These are phyloP conservation scores for Lycophotia porphyrea DNA, from an alignment of 2,888 invertebrate species.

Conservation along the genomic window DNA sequence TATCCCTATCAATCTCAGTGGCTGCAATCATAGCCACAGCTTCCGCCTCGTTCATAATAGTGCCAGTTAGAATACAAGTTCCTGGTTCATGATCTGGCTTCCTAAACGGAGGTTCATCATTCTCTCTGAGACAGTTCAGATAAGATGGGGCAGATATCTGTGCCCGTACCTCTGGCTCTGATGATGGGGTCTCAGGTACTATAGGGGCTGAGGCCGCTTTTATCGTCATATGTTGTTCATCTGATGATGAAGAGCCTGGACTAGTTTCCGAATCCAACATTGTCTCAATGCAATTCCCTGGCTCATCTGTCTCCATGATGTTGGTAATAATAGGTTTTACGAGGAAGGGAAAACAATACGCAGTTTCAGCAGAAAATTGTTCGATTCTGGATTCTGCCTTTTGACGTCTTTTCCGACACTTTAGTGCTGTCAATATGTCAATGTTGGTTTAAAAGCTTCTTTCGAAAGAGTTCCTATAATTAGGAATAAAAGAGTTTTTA, in stretches of 20 bases:
- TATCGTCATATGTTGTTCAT: constrained; percentile 33
- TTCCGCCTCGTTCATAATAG: constrained; percentile 77
- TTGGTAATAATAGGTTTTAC: neutral
- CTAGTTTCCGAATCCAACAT: constrained; percentile 57
- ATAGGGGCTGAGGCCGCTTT: constrained; percentile 76
- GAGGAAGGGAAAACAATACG: neutral
- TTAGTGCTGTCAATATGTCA: constrained; percentile 3
- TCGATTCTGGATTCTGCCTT: neutral
- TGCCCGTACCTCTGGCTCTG: constrained; percentile 60
- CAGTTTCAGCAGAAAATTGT: neutral
- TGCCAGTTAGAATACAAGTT: constrained; percentile 76
- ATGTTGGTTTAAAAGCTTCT: neutral
- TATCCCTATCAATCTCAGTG: constrained; percentile 66
- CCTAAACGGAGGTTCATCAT: constrained; percentile 81
- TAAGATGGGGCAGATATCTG: constrained; percentile 85
- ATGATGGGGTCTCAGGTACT: constrained; percentile 45
- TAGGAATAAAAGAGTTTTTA: neutral
- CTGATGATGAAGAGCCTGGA: constrained; percentile 8
- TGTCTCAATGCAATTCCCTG: constrained; percentile 50
- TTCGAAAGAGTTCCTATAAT: constrained; percentile 9
- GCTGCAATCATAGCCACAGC: constrained; percentile 79
- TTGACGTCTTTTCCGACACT: constrained; percentile 1
- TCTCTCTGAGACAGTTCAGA: constrained; percentile 80
- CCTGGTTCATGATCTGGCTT: constrained; percentile 70
- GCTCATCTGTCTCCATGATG: constrained; percentile 17